Evolutionary conservation across 2,888 invertebrate genomes (phyloP).

Genomic region (Volucella inflata): DNA sequence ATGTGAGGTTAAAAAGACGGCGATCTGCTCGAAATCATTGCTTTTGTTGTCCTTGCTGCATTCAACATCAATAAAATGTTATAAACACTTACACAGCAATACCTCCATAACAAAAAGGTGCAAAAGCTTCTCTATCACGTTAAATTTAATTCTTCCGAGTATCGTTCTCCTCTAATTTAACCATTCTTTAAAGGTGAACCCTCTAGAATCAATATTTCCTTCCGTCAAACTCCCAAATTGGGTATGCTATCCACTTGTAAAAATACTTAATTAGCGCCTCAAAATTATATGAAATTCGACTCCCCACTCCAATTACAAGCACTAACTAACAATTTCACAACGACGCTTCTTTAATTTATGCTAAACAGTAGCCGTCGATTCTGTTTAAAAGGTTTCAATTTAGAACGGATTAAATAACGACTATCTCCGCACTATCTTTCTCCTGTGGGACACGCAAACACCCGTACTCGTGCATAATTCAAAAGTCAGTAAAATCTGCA

Average conservation of each 20-base stretch:
- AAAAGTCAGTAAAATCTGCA: slow-evolving; percentile 11
- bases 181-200: too few relatives aligned
- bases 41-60: too few relatives aligned
- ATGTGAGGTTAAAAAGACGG: too few relatives aligned
- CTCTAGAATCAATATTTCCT: too few relatives aligned
- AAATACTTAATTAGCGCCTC: slow-evolving; percentile 34
- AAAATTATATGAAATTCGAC: slow-evolving; percentile 10
- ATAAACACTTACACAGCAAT: too few relatives aligned
- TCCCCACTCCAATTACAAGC: background rate
- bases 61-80: too few relatives aligned
- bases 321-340: background rate
- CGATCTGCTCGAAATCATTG: too few relatives aligned
- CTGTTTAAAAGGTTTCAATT: slow-evolving; percentile 22
- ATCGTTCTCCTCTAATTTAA: too few relatives aligned
- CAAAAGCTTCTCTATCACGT: too few relatives aligned
- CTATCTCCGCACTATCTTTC: background rate
- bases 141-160: too few relatives aligned
- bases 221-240: too few relatives aligned
- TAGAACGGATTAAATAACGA: slow-evolving; percentile 33
- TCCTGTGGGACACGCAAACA: background rate
- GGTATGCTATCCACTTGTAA: background rate
- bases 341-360: slow-evolving; percentile 24
- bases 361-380: slow-evolving; percentile 16
- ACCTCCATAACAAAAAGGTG: too few relatives aligned
- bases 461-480: slow-evolving; percentile 12